A percentile compares a stretch with the other conserved stretches of the same genome.
These are phyloP conservation scores for Zaprionus ornatus DNA, from an alignment of 1,140 invertebrate species.

Conservation along the genomic window DNA sequence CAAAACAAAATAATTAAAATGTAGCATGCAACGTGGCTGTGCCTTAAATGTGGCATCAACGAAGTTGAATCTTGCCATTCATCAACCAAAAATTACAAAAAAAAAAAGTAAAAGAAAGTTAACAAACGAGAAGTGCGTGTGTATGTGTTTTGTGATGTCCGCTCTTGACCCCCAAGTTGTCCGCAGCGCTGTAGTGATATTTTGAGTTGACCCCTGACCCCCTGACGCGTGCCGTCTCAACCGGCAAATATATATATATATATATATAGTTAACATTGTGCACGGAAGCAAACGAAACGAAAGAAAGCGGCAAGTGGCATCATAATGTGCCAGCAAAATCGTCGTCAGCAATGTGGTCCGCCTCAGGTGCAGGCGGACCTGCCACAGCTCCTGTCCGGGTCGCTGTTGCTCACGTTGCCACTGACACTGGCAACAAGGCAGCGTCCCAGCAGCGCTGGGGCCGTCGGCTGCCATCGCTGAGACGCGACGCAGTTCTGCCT, in stretches of 20 bases:
- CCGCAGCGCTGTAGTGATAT: constrained; percentile 67
- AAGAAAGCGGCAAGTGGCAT: background rate
- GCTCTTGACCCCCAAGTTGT: constrained; percentile 53
- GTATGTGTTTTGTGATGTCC: constrained; percentile 44
- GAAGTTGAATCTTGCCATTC: constrained; percentile 16
- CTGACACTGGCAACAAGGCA: constrained; percentile 41
- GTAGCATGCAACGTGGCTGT: constrained; percentile 58
- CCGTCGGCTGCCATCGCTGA: constrained; percentile 60
- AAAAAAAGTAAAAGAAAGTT: constrained; percentile 9
- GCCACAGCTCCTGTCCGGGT: constrained; percentile 27
- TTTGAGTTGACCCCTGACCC: constrained; percentile 54
- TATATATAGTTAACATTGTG: background rate
- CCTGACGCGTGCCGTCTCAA: background rate
- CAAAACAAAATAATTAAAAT: constrained; percentile 29
- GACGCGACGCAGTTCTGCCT: constrained; percentile 41
- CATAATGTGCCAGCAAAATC: constrained; percentile 53
- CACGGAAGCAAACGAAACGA: background rate
- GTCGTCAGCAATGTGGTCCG: constrained; percentile 30
- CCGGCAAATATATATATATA: background rate
- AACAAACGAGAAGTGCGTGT: constrained; percentile 28
- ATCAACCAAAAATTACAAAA: constrained; percentile 8
- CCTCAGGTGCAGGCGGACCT: constrained; percentile 15
- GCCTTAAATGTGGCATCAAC: constrained; percentile 28
- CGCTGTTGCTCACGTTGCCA: constrained; percentile 12
- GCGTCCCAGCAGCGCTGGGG: constrained; percentile 47